Base-by-base conservation (phyloP, 1,140 invertebrate genomes). In the Drosophila melanica region DNA sequence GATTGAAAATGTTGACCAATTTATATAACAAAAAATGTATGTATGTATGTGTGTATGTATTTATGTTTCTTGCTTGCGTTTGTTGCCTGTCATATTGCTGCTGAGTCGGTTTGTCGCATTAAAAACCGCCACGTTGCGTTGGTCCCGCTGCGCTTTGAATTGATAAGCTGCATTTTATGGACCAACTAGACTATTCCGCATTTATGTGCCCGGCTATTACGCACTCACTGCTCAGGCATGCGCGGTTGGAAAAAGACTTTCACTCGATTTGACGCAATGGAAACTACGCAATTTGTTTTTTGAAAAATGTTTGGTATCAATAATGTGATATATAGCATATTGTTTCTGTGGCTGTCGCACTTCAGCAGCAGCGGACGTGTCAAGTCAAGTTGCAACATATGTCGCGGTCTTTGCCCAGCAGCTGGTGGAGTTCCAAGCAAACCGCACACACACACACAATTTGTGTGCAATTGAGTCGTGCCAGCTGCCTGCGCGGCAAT, bases 161-260 rank as follows among this genome's bases (percentile, higher is more conserved):
- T 80, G 81, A 87, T 86, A 71, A 80, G 82, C 53, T 71, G 66
- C 75, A 81, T 85, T 70, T 86, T 85, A 75, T 87, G 81, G 81
- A 11, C 39, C 66, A 78, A 44, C 30, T 75, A 86, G 82, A 87
- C 70, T 72, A 81, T 86, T 86, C 81, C 81, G 81, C 82, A 86
- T 86, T 87, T 84, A 72, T 71, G 75, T 53, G 63, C 70, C 63
- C 79, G 78, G 67, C 72, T 87, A 87, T 87, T 79, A 81, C 82
- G 81, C 82, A 75, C 69, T 71, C 82, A 72, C 69, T 71, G 63
- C 33, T 35, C 33, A 35, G 33, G 33, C 33, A 35, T 9, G 33
- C 33, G 33, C 58, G 33, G 70, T 75, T 75, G 65, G 67, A 57
- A 77, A 78, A 69, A 80, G 75, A 87, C 77, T 77, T 74, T 63